These are phyloP conservation scores for Eubasilissa regina DNA, from an alignment of 1,140 invertebrate genomes.

Conservation along the genomic window DNA sequence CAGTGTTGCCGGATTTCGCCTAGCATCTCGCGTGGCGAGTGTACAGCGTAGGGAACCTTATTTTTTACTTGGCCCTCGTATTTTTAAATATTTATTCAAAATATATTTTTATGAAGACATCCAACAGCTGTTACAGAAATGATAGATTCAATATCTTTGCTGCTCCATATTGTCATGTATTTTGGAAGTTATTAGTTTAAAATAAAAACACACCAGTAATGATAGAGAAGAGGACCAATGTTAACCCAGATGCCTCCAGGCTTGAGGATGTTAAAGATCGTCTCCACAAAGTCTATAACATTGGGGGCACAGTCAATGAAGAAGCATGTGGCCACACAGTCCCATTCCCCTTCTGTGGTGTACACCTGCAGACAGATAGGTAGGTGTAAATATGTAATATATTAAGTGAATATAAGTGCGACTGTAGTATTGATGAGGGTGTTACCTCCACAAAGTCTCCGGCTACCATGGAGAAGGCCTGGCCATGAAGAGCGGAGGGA, in stretches of 20 bases:
- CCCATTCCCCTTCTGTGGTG: conserved; percentile 83
- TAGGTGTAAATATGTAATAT: neutral
- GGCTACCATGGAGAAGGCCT: conserved; percentile 95
- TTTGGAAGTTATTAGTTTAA: no score
- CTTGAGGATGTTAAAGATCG: conserved; percentile 92
- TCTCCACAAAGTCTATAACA: conserved; percentile 95
- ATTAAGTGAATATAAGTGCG: neutral
- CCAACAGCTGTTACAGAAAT: no score
- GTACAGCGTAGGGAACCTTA: no score
- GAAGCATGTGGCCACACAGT: conserved; percentile 96
- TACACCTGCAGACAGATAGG: conserved; percentile 76
- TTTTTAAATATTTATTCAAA: no score
- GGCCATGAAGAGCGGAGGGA: conserved; percentile 78
- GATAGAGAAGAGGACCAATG: conserved; percentile 94
- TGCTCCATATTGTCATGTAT: no score
- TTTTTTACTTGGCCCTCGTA: no score
- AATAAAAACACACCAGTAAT: conserved; percentile 75
- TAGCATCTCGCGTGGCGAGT: no score
- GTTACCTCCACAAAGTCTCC: conserved; percentile 92
- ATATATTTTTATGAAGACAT: no score
- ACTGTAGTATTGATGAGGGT: neutral
- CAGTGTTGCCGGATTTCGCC: no score
- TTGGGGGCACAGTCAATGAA: conserved; percentile 99
- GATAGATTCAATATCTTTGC: no score
- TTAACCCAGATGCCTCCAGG: conserved; percentile 92